phyloP scores from a whole-genome alignment of 2,888 invertebrate genomes.

The Drosophila buzzatii region DNA sequence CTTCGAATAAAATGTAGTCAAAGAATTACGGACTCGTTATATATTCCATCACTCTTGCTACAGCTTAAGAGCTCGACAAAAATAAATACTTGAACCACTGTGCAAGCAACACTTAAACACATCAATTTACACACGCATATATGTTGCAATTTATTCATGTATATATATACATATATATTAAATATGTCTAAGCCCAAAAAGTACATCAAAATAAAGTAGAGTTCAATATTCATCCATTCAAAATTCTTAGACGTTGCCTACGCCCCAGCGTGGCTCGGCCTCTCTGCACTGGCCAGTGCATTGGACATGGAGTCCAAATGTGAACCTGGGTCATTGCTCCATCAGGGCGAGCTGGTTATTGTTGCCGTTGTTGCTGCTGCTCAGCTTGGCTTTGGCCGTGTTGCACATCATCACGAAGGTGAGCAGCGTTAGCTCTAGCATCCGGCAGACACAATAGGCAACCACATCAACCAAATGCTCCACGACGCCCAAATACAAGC shows the following conservation, averaged over 20 bases:
- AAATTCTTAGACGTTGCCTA: conserved; percentile 27
- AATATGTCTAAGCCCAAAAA: conserved; percentile 1
- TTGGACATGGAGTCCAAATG: conserved; percentile 4
- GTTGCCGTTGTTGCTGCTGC: conserved; percentile 38
- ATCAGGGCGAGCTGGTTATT: conserved; percentile 40
- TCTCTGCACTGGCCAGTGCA: neutral
- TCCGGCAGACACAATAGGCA: conserved; percentile 79
- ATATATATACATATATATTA: neutral
- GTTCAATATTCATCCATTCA: conserved; percentile 18
- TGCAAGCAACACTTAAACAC: neutral
- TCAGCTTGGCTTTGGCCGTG: conserved; percentile 55
- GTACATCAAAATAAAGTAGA: conserved; percentile 28
- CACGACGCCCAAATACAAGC: conserved; percentile 80
- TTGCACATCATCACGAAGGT: conserved; percentile 78
- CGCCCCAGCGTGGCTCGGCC: neutral
- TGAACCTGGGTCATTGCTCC: conserved; percentile 42
- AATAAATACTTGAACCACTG: neutral
- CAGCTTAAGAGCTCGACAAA: too few species aligned
- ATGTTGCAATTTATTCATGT: conserved; percentile 2
- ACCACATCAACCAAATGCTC: conserved; percentile 78
- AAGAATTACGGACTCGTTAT: too few species aligned
- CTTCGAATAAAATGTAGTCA: too few species aligned
- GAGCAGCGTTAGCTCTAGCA: conserved; percentile 77
- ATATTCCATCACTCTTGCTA: too few species aligned
- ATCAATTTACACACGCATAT: neutral